phyloP scores from a whole-genome alignment of 1,140 invertebrate genomes.

The Brachionus calyciflorus region DNA sequence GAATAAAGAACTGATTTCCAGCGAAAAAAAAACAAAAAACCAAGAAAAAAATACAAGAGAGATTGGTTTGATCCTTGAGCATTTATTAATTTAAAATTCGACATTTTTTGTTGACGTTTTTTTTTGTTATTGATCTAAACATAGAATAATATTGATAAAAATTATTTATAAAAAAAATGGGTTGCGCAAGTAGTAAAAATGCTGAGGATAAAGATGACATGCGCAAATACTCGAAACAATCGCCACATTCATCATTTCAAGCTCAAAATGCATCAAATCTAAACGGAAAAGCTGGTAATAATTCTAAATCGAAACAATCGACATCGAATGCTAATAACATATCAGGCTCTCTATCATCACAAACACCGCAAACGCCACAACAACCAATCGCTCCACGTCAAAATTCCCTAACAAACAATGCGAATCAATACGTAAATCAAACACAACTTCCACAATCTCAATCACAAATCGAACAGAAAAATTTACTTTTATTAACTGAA shows the following conservation, averaged over 20 bases:
- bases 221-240: conserved; percentile 35
- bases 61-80: too few species aligned
- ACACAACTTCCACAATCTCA: background rate
- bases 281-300: background rate
- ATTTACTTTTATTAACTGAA: conserved; percentile 17
- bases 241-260: conserved; percentile 10
- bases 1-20: background rate
- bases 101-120: too few species aligned
- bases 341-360: background rate
- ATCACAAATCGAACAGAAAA: conserved; percentile 34
- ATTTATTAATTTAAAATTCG: too few species aligned
- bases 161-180: background rate
- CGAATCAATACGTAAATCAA: background rate
- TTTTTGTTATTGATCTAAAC: background rate
- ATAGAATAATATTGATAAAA: background rate
- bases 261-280: conserved; percentile 22
- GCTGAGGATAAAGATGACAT: conserved; percentile 44
- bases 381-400: background rate
- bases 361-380: background rate
- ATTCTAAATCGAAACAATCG: background rate
- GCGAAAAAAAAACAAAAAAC: too few species aligned
- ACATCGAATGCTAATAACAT: conserved; percentile 25
- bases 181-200: conserved; percentile 44
- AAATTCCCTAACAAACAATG: background rate
- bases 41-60: too few species aligned